Base-by-base conservation (phyloP, 2,888 invertebrate species). In the Spialia ferax region DNA sequence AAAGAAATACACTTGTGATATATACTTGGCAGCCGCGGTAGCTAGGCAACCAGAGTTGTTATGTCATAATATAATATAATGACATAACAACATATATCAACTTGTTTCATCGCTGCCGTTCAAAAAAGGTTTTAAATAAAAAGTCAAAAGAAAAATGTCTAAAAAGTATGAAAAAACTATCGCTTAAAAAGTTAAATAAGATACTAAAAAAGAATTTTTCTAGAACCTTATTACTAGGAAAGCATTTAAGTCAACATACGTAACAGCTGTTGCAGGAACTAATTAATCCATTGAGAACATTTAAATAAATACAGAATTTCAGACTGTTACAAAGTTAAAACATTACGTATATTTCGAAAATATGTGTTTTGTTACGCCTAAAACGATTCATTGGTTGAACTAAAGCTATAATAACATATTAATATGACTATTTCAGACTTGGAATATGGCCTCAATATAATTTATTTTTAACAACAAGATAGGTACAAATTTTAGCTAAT, bases 341-440 rank as follows among this genome's bases (percentile, higher is more conserved):
- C 18, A 20, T 18, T 35, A 50, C n/a, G 26, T 22, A 50, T 52
- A 56, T 20, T 48, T 64, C 15, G 56, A 56, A 45, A 56, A 56
- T 20, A 42, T 15, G 64, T 26, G 10, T 22, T 56, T 56, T 20
- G 45, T 54, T 15, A 45, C 55, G 55, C 18, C 55, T 55, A 55
- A 48, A 35, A 57, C 56, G 23, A 64, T 35, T 63, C 63, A 63
- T 65, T 65, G 57, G 65, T 22, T 65, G 20, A 38, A 65, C 50
- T 65, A 65, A 65, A 65, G 65, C 65, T 65, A 59, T 20, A 13
- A 55, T 7, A n/a, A n/a, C 8, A 18, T 6, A 23, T 26, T 62
- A 35, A 22, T 42, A 45, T 22, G 15, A 55, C 55, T 55, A 55
- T 55, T 55, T 65, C 65, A 65, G 65, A 65, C 65, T 65, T 65